phyloP scores from a whole-genome alignment of 2,888 invertebrate genomes.

The Acleris holmiana region DNA sequence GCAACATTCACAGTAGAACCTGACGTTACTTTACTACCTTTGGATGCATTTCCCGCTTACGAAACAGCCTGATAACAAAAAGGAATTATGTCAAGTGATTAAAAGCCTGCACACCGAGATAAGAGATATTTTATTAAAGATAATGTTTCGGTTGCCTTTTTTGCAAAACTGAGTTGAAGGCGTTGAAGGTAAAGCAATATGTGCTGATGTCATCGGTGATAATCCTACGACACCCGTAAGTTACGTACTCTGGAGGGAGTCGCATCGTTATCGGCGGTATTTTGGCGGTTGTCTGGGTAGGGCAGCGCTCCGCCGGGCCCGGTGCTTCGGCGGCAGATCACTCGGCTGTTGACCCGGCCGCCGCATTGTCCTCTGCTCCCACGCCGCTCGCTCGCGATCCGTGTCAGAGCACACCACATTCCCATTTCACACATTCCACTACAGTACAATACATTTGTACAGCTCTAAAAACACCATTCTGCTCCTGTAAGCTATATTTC shows the following conservation, averaged over 20 bases:
- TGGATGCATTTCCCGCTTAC: conserved; percentile 43
- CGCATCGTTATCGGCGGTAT: conserved; percentile 25
- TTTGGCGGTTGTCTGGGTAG: conserved; percentile 45
- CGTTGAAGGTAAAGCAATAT: too few relatives aligned
- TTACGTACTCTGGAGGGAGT: neutral
- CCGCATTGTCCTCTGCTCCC: conserved; percentile 66
- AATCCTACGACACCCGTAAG: too few relatives aligned
- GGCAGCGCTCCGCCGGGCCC: conserved; percentile 27
- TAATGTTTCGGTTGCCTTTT: neutral
- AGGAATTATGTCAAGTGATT: conserved; percentile 32
- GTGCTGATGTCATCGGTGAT: too few relatives aligned
- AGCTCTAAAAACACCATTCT: neutral
- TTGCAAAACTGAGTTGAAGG: neutral
- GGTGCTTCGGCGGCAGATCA: conserved; percentile 45
- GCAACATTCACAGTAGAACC: conserved; percentile 14
- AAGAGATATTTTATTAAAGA: conserved; percentile 7
- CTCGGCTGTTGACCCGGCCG: conserved; percentile 71
- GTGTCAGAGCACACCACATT: conserved; percentile 34
- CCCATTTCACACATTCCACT: conserved; percentile 34
- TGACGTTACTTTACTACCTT: conserved; percentile 13
- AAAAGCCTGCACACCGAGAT: conserved; percentile 17
- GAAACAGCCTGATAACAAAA: conserved; percentile 46
- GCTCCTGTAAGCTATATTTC: neutral
- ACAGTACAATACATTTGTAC: conserved; percentile 1
- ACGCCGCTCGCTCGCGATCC: conserved; percentile 48